Percentiles rank a stretch among this genome's conserved stretches.
Evolutionary conservation across 2,888 invertebrate species (phyloP).

Genomic region (Hofmannophila pseudospretella): DNA sequence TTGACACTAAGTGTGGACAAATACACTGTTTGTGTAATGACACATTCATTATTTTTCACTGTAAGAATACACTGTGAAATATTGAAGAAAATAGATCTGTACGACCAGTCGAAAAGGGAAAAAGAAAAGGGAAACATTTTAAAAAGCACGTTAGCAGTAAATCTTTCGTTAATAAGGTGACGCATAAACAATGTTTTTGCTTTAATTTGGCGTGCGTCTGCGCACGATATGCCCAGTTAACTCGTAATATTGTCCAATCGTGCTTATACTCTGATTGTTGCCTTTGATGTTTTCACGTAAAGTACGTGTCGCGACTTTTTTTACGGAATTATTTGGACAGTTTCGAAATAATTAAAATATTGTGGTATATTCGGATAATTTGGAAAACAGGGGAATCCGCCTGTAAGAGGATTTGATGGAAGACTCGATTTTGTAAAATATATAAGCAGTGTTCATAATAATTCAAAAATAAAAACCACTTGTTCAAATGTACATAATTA

Average conservation of each 20-base stretch:
- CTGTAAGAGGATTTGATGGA: too few species aligned
- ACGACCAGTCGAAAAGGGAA: not conserved
- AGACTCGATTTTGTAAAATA: too few species aligned
- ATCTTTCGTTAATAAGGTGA: slow-evolving; percentile 63
- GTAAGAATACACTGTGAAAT: too few species aligned
- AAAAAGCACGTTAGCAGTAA: slow-evolving; percentile 48
- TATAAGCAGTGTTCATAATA: too few species aligned
- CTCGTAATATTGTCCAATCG: slow-evolving; percentile 47
- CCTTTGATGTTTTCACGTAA: slow-evolving; percentile 48
- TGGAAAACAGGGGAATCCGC: too few species aligned
- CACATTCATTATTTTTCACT: too few species aligned
- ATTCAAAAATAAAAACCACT: too few species aligned
- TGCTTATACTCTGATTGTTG: slow-evolving; percentile 33
- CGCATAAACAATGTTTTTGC: slow-evolving; percentile 50
- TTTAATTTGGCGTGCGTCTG: slow-evolving; percentile 52
- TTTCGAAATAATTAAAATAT: too few species aligned
- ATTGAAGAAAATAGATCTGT: too few species aligned
- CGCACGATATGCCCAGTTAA: slow-evolving; percentile 33
- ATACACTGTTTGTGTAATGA: not conserved
- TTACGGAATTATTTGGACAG: not conserved
- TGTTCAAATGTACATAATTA: too few species aligned
- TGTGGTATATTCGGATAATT: too few species aligned
- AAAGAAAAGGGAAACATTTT: slow-evolving; percentile 28
- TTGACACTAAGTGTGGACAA: not conserved
- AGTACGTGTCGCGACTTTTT: slow-evolving; percentile 13